Evolutionary conservation across 1,140 invertebrate genomes (phyloP), one percentile per base, ranked within the genome.

Genomic region (Zaprionus nigranus): DNA sequence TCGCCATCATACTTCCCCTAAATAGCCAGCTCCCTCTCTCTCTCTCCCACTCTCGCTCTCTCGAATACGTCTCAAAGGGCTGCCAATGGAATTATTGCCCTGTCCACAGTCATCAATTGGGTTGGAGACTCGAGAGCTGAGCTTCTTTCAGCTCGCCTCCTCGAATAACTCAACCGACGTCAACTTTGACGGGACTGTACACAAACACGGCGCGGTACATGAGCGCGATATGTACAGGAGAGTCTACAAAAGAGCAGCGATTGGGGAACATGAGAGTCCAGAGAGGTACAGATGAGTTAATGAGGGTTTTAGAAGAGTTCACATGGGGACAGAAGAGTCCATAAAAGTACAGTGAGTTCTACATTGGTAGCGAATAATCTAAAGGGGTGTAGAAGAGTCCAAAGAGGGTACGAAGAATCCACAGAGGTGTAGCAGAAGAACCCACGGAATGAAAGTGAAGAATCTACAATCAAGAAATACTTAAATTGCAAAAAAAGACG

Each of bases 11-110:
- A 51, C 49, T 12, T 15, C 49, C 51, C 51, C 56, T 34, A n/a
- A 22, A 60, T 49, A 22, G 15, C 36, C 60, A 40, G 20, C 51
- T 7, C 28, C 2, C 28, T 7, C 28, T 30, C 6, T 28, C 28
- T 40, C n/a, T 15, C 36, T 15, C 12, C n/a, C n/a, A n/a, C n/a
- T n/a, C n/a, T n/a, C n/a, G n/a, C n/a, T n/a, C n/a, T 7, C 34
- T 63, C 26, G 64, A 54, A 63, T 63, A 20, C 60, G 56, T 63
- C 40, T 40, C 58, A 74, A 75, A 79, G 75, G 49, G 69, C 72
- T 66, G 74, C 63, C 68, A 57, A 65, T 74, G 64, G 64, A 77
- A 81, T 79, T 79, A 80, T 79, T 80, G 78, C 64, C 61, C 56
- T 46, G 40, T 51, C 57, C 70, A 80, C 61, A 79, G 64, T 62